A percentile compares a stretch with the other conserved stretches of the same genome.
These are phyloP conservation scores for Ivindomyrus marchei DNA, from an alignment of 2,113 vertebrate species.

Conservation along the genomic window DNA sequence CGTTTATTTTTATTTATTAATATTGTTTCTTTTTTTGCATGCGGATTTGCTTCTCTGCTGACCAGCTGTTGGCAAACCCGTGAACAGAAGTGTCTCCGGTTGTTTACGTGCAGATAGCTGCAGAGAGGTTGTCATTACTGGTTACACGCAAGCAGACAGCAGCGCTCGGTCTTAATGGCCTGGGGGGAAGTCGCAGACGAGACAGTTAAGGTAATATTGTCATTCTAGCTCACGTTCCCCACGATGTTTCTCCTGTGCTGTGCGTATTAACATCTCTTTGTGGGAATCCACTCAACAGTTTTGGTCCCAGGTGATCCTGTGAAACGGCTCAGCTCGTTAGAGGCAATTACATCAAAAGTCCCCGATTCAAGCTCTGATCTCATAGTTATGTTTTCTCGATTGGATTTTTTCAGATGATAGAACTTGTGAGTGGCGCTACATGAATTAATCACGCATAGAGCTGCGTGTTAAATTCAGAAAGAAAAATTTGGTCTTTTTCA, in stretches of 20 bases:
- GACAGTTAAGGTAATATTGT: slow-evolving; percentile 73
- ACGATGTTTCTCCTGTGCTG: slow-evolving; percentile 5
- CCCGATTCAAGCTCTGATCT: neutral
- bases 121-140: slow-evolving; percentile 93
- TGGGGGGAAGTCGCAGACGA: slow-evolving; percentile 66
- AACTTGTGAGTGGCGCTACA: neutral
- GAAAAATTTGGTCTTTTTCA: neutral
- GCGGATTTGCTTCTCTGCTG: slow-evolving; percentile 23
- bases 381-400: neutral
- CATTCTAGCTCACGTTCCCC: slow-evolving; percentile 64
- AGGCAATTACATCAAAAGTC: slow-evolving; percentile 1
- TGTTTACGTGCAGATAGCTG: slow-evolving; percentile 92
- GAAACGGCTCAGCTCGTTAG: neutral
- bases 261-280: slow-evolving; percentile 19
- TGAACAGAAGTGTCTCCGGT: slow-evolving; percentile 74
- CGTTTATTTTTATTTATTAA: slow-evolving; percentile 9
- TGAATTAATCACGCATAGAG: slow-evolving; percentile 7
- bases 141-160: slow-evolving; percentile 86
- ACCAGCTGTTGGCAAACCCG: slow-evolving; percentile 36
- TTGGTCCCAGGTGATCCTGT: neutral
- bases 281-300: slow-evolving; percentile 31
- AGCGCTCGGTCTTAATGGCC: slow-evolving; percentile 86
- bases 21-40: slow-evolving; percentile 18
- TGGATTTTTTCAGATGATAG: neutral
- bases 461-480: neutral